These are phyloP conservation scores for Beaufortia kweichowensis DNA, from an alignment of 2,113 vertebrate species.

Conservation along the genomic window DNA sequence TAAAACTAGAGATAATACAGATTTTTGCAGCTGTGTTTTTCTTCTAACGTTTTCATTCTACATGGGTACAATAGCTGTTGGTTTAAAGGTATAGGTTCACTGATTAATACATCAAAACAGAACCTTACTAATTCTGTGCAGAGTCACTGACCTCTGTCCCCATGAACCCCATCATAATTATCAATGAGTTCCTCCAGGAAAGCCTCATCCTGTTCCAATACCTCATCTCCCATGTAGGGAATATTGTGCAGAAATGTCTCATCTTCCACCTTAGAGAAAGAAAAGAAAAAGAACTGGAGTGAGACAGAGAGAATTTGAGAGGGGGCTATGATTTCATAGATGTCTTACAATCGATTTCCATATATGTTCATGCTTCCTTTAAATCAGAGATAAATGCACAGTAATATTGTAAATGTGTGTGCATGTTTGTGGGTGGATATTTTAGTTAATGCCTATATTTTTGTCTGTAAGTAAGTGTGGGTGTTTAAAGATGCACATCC, in stretches of 20 bases:
- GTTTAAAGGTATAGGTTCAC: too few relatives aligned
- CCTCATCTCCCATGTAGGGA: slow-evolving; percentile 98
- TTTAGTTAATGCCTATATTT: slow-evolving; percentile 28
- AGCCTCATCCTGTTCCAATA: slow-evolving; percentile 95
- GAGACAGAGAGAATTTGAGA: slow-evolving; percentile 9
- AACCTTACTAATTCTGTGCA: not conserved
- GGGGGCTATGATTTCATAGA: not conserved
- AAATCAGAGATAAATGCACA: slow-evolving; percentile 5
- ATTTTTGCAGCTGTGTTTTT: too few relatives aligned
- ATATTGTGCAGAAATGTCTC: slow-evolving; percentile 98
- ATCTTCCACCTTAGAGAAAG: slow-evolving; percentile 87
- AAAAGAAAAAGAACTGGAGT: slow-evolving; percentile 4
- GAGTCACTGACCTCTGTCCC: slow-evolving; percentile 85
- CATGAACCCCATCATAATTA: slow-evolving; percentile 97
- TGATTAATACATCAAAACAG: too few relatives aligned
- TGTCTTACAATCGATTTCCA: not conserved
- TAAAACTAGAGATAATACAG: too few relatives aligned
- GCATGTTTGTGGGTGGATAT: slow-evolving; percentile 4
- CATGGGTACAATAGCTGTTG: too few relatives aligned
- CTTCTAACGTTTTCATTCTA: too few relatives aligned
- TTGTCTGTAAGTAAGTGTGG: slow-evolving; percentile 9
- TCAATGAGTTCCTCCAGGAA: slow-evolving; percentile 98
- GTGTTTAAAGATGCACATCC: slow-evolving; percentile 33
- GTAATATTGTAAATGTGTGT: not conserved
- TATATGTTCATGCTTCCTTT: not conserved